Conservation (phyloP, 1,140 invertebrate genomes). For the Trachymyrmex septentrionalis region DNA sequence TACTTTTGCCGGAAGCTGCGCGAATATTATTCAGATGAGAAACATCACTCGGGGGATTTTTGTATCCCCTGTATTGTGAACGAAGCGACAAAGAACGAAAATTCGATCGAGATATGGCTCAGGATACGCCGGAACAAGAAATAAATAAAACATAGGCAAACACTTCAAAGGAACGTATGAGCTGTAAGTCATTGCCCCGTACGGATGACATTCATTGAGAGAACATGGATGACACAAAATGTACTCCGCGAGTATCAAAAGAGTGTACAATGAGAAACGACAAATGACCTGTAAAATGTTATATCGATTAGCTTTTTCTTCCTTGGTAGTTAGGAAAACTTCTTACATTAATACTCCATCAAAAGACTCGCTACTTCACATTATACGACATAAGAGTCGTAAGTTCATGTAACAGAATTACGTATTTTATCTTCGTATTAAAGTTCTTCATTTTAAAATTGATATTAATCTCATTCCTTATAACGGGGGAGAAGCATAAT, state of each 20-base stretch:
- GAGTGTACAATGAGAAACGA: not conserved
- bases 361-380: not conserved
- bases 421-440: not conserved
- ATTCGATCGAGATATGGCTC: conserved; percentile 14
- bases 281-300: not conserved
- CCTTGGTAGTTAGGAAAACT: not conserved
- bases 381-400: not conserved
- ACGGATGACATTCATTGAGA: not conserved
- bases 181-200: conserved; percentile 14
- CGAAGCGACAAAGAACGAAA: conserved; percentile 28
- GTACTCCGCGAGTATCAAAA: conserved; percentile 16
- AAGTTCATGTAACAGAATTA: not conserved
- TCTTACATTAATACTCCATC: not conserved
- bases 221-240: conserved; percentile 13
- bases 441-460: not conserved
- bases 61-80: not conserved
- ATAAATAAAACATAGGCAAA: conserved; percentile 56
- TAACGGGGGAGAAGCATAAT: not conserved
- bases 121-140: not conserved
- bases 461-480: not conserved
- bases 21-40: not conserved
- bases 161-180: conserved; percentile 32
- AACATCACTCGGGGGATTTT: not conserved
- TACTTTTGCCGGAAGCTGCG: not conserved
- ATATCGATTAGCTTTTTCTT: not conserved